Evolutionary conservation across 2,113 vertebrate genomes (phyloP).

Genomic region (Jacana jacana): DNA sequence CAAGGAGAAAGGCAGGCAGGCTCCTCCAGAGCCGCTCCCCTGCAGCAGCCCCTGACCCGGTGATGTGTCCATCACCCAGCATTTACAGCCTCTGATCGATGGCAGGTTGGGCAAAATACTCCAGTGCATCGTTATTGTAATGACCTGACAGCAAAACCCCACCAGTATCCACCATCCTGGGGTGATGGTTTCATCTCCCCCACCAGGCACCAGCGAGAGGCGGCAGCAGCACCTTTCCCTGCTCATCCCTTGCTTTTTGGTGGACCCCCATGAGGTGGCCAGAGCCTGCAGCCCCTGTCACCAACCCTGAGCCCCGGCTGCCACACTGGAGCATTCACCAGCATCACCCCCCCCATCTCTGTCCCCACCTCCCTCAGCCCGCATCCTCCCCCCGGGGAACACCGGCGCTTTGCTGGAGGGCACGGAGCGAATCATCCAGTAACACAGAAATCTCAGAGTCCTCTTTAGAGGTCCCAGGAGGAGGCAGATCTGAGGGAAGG

Average conservation of each 20-base stretch:
- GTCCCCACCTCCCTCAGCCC: not conserved
- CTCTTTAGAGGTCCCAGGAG: conserved; percentile 81
- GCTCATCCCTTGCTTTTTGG: not conserved
- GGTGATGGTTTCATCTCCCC: not conserved
- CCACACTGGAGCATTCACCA: not conserved
- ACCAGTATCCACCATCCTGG: not conserved
- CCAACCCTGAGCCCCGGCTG: fast-evolving
- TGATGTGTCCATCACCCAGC: not conserved
- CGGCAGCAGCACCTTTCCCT: not conserved
- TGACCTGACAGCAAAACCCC: not conserved
- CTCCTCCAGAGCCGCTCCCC: not conserved
- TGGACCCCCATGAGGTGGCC: fast-evolving
- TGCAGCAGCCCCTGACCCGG: not conserved
- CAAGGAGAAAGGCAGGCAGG: not conserved
- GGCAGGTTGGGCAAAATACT: not conserved
- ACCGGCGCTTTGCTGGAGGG: conserved; percentile 72
- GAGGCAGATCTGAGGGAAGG: conserved; percentile 82
- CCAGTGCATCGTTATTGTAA: fast-evolving
- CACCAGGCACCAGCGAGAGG: not conserved
- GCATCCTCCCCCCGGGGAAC: conserved; percentile 10
- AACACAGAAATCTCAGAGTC: conserved; percentile 79
- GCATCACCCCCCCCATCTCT: not conserved
- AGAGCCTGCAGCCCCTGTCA: fast-evolving
- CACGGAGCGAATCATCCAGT: conserved; percentile 72
- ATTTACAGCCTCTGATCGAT: fast-evolving